These are phyloP conservation scores for Epinotia ramella DNA, from an alignment of 2,888 invertebrate genomes.

Conservation along the genomic window DNA sequence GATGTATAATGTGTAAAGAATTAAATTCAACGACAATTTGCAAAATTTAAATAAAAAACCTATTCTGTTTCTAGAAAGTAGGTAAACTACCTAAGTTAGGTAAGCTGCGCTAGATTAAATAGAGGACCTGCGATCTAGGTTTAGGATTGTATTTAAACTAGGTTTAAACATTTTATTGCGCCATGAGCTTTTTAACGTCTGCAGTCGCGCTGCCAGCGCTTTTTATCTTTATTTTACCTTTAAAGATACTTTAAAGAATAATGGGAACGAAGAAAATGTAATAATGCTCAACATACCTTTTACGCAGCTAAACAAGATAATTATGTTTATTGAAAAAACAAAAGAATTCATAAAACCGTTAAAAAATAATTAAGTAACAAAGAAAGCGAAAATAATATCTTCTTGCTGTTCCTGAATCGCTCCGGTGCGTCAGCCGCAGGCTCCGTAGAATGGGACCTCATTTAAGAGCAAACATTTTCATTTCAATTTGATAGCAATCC, in stretches of 20 bases:
- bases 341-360: background rate
- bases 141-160: slow-evolving; percentile 25
- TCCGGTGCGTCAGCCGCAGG: no score
- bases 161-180: slow-evolving; percentile 34
- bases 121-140: slow-evolving; percentile 29
- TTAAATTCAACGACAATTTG: background rate
- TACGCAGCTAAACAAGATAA: background rate
- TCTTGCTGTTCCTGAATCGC: background rate
- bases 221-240: slow-evolving; percentile 19
- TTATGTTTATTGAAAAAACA: background rate
- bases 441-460: no score
- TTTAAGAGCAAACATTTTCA: background rate
- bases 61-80: background rate
- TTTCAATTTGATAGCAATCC: background rate
- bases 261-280: background rate
- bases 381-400: background rate
- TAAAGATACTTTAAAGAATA: background rate
- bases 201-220: background rate
- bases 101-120: slow-evolving; percentile 15
- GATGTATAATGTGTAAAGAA: background rate
- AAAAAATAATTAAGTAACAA: background rate
- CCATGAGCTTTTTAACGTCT: slow-evolving; percentile 21
- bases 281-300: background rate
- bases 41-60: background rate
- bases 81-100: background rate